Evolutionary conservation across 53 echinoderm and acorn worm species (phyloP), one percentile per base, ranked within the genome.

Genomic region (Actinopyga echinites): DNA sequence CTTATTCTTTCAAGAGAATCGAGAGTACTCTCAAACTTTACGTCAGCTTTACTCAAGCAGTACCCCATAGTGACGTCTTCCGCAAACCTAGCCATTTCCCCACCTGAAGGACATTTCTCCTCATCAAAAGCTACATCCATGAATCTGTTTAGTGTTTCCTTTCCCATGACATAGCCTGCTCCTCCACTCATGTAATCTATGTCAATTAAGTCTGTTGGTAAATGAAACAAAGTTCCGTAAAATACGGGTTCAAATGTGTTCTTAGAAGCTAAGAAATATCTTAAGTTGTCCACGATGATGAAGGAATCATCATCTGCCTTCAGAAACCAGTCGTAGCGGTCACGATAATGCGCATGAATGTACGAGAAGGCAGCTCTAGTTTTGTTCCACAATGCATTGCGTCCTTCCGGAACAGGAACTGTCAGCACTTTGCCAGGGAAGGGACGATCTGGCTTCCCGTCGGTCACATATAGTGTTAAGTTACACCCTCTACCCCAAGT

Each of bases 301-400:
- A 79, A 93, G 2, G 93, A 90, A 65, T 93, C 93, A 57, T 93
- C 93, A 30, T 93, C 93, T 19, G 85, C 93, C 66, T 93, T 93
- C 17, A 93, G 28, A 56, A 93, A 93, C 93, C 93, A 93, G 42
- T 93, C 90, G 38, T 22, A 87, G 1, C 69, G 66, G 25, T 90
- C 86, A 11, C 83, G 55, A 61, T 67, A 88, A 22, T 88, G 87
- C 1, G 68, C 33, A 61, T 87, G 82, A 35, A 90, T 84, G 68
- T 90, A 88, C 23, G 32, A 13, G 25, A 93, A 87, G 1, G 93
- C 93, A 15, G 83, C 85, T 64, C 64, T 87, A 26, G 90, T 90
- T 66, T 93, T 93, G 30, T 53, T 44, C 90, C 90, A 93, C 29
- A 93, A 75, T n/a, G 69, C 35, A 23, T 7, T n/a, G 12, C 89